These are phyloP conservation scores for Tragopan temminckii DNA, from an alignment of 2,797 vertebrate species.

Conservation along the genomic window DNA sequence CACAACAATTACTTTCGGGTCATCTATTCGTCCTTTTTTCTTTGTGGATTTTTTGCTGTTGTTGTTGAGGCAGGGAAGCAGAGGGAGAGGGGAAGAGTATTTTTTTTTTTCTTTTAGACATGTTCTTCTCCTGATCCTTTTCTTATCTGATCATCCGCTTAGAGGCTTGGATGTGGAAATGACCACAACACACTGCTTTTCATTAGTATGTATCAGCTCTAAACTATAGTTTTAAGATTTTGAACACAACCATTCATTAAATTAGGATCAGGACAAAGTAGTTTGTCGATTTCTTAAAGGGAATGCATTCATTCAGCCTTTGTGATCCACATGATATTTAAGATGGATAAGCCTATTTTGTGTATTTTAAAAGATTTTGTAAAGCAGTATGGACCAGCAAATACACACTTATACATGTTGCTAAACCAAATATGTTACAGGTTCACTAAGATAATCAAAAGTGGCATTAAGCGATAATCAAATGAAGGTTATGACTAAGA, in stretches of 20 bases:
- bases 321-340: background rate
- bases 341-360: background rate
- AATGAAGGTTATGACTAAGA: background rate
- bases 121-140: background rate
- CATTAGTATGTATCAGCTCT: background rate
- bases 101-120: background rate
- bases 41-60: background rate
- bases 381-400: background rate
- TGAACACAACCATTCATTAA: background rate
- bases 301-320: background rate
- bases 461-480: background rate
- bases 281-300: background rate
- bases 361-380: background rate
- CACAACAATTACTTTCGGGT: accelerated
- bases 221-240: background rate
- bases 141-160: background rate
- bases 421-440: background rate
- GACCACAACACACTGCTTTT: background rate
- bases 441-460: conserved; percentile 28
- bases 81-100: background rate
- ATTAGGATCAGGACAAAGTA: background rate
- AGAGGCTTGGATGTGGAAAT: background rate
- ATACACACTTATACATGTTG: background rate
- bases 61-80: accelerated
- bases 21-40: background rate